phyloP scores from a whole-genome alignment of 2,113 vertebrate genomes.

The Platysteira castanea region DNA sequence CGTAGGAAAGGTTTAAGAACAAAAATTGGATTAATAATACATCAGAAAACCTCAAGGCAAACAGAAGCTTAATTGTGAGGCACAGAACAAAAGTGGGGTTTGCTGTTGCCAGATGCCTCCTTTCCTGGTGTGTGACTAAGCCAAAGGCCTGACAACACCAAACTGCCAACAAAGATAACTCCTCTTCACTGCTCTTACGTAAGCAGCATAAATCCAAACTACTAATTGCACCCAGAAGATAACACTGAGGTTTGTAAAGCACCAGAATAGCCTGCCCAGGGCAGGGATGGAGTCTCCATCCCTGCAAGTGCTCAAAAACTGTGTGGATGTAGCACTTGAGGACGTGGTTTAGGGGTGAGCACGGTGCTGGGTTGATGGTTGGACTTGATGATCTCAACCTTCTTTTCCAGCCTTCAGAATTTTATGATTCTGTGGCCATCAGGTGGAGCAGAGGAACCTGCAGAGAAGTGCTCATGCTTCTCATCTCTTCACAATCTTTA shows the following conservation, averaged over 20 bases:
- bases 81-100: not conserved
- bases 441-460: not conserved
- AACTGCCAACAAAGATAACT: not conserved
- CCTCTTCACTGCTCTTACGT: not conserved
- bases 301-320: not conserved
- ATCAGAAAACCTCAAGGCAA: not conserved
- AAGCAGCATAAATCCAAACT: not conserved
- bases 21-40: not conserved
- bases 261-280: not conserved
- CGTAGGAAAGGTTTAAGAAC: not conserved
- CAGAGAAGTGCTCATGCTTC: not conserved
- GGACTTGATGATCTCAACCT: not conserved
- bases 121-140: not conserved
- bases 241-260: not conserved
- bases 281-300: not conserved
- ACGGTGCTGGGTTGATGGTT: not conserved
- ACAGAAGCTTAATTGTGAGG: not conserved
- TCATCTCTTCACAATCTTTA: not conserved
- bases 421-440: accelerated
- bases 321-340: not conserved
- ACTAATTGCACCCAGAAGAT: not conserved
- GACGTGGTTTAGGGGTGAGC: not conserved
- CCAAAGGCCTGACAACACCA: not conserved
- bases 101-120: not conserved
- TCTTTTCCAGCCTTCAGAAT: not conserved